A percentile compares a stretch with the other conserved stretches of the same genome.
These are phyloP conservation scores for Misgurnus mizolepis DNA, from an alignment of 2,113 vertebrate species.

Conservation along the genomic window DNA sequence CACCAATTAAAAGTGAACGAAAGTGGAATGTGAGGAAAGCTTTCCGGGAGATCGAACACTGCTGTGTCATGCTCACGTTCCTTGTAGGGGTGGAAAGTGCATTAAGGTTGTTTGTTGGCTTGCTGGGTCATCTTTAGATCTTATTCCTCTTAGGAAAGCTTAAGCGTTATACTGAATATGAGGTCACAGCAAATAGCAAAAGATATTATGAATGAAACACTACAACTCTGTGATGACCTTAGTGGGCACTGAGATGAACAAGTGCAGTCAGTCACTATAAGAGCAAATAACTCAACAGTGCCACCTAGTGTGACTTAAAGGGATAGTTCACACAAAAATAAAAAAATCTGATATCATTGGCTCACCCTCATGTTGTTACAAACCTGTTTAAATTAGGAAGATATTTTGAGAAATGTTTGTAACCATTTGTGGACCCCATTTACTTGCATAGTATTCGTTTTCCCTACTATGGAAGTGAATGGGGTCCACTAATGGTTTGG, in stretches of 20 bases:
- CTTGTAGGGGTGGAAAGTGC: slow-evolving; percentile 28
- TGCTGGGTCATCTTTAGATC: slow-evolving; percentile 25
- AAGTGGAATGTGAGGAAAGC: slow-evolving; percentile 43
- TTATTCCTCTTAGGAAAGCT: slow-evolving; percentile 35
- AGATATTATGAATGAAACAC: slow-evolving; percentile 30
- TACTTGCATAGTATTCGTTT: too few relatives aligned
- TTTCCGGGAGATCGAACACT: slow-evolving; percentile 18
- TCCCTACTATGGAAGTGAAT: too few relatives aligned
- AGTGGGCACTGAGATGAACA: not conserved
- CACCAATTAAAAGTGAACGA: slow-evolving; percentile 58
- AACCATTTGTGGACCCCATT: too few relatives aligned
- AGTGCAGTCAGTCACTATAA: not conserved
- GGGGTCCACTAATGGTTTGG: too few relatives aligned
- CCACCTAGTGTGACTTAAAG: slow-evolving; percentile 35
- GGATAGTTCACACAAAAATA: not conserved
- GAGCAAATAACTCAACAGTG: slow-evolving; percentile 47
- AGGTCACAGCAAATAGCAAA: slow-evolving; percentile 32
- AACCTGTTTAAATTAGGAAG: too few relatives aligned
- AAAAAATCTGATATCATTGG: too few relatives aligned
- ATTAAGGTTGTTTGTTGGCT: slow-evolving; percentile 47
- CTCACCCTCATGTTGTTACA: too few relatives aligned
- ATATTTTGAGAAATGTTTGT: too few relatives aligned
- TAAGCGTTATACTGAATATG: slow-evolving; percentile 33
- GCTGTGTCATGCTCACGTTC: slow-evolving; percentile 33
- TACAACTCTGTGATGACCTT: slow-evolving; percentile 23